Evolutionary conservation across 2,797 vertebrate species (phyloP), one percentile per base, ranked within the genome.

Genomic region (Leuciscus waleckii): DNA sequence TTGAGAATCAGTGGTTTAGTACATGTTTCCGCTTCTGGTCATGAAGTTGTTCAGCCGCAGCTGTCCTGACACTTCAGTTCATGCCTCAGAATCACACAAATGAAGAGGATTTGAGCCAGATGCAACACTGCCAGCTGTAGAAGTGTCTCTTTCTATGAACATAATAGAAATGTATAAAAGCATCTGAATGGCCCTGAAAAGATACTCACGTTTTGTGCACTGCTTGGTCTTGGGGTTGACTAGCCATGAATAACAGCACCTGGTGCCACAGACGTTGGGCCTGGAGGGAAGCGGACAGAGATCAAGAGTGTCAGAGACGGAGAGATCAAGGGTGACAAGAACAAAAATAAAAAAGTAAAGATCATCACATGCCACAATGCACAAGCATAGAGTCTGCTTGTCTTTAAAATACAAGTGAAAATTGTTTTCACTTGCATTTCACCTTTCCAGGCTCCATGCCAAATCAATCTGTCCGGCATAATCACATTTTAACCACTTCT

Each of bases 201-300:
- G 51, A 29, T 41, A 90, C 92, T 88, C 85, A 93, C 92, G 82
- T 85, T 92, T 92, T 69, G 91, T 92, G 84, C 92, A 93, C 79
- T 80, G 83, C 39, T 86, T 83, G 49, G 90, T 90, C 70, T 90
- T 91, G 8, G 85, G 88, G 68, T 90, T 84, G 21, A 87, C 51
- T 1, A 68, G 83, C 92, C 90, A 92, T 61, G 88, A 92, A n/a
- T 87, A 35, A 37, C 92, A 93, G 56, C 92, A 93, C 71, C 82
- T 87, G 26, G 79, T 76, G 23, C 90, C 89, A 49, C 91, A 93
- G 13, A 88, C 75, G 9, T 92, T 92, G n/a, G 87, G 78, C 11
- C 92, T 93, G 75, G 7, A 89, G 68, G 63, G 80, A 67, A 39
- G 82, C 29, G 29, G 19, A 61, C 10, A 75, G 6, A 84, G 56